These are phyloP conservation scores for Pristionchus fissidentatus DNA, from an alignment of 2,888 invertebrate species.

Conservation along the genomic window DNA sequence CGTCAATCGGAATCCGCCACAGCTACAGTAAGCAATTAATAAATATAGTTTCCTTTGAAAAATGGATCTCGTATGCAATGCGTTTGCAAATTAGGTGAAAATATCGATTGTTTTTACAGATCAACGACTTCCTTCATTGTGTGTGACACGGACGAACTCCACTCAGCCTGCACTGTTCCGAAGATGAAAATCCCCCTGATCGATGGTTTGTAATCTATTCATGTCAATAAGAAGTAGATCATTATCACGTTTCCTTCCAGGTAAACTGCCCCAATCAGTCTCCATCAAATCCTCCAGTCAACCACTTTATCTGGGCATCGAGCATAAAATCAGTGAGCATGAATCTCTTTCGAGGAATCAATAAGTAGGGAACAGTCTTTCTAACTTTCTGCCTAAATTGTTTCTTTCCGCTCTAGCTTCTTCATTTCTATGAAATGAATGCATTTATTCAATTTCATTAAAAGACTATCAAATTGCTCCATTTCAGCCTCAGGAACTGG, in stretches of 20 bases:
- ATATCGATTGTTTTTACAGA: background rate
- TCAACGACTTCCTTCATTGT: conserved; percentile 54
- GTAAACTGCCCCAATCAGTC: conserved; percentile 39
- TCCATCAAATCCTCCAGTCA: conserved; percentile 42
- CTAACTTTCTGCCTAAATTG: no score
- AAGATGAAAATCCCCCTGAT: conserved; percentile 34
- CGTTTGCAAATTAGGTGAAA: background rate
- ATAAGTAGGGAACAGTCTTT: background rate
- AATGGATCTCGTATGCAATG: background rate
- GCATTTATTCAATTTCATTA: background rate
- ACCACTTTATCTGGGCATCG: conserved; percentile 45
- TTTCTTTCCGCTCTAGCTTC: background rate
- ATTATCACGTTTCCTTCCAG: no score
- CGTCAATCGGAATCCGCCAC: conserved; percentile 65
- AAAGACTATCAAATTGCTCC: background rate
- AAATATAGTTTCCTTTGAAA: background rate
- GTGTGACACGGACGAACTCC: conserved; percentile 61
- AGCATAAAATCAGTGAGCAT: conserved; percentile 24
- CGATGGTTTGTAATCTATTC: conserved; percentile 2
- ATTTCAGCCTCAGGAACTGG: conserved; percentile 58
- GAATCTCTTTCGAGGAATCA: no score
- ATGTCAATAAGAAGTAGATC: background rate
- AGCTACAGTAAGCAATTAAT: background rate
- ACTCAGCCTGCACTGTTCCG: conserved; percentile 46
- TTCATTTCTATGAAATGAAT: background rate